A percentile compares a stretch with the other conserved stretches of the same genome.
Conservation (phyloP, 2,797 vertebrate species). For the Melanotaenia maccullochi region DNA sequence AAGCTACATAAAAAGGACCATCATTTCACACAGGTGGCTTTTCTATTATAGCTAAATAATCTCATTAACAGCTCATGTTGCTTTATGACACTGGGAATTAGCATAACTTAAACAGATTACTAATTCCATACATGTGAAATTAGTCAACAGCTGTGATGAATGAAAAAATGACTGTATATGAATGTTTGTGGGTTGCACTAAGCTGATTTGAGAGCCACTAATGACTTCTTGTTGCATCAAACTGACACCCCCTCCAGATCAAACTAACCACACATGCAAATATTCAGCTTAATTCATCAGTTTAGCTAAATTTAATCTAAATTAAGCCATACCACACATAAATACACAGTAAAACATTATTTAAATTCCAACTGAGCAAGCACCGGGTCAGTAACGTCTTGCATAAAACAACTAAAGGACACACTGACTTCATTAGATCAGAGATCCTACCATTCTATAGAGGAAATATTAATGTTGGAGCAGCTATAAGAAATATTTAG, state of each 20-base stretch:
- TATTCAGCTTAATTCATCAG: background rate
- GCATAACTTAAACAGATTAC: conserved; percentile 23
- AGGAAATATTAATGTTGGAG: conserved; percentile 2
- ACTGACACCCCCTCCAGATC: conserved; percentile 9
- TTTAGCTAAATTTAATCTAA: background rate
- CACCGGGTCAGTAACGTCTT: too few relatives aligned
- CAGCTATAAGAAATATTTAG: conserved; percentile 1
- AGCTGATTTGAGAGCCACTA: conserved; percentile 12
- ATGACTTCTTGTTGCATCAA: conserved; percentile 16
- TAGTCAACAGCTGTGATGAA: conserved; percentile 12
- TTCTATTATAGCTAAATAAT: background rate
- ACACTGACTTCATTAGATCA: conserved; percentile 7
- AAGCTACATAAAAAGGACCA: too few relatives aligned
- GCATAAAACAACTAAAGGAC: too few relatives aligned
- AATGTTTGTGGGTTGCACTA: conserved; percentile 1
- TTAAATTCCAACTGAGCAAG: too few relatives aligned
- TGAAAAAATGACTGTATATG: background rate
- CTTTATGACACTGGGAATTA: background rate
- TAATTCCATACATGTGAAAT: conserved; percentile 29
- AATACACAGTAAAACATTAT: conserved; percentile 9
- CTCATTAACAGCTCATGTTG: background rate
- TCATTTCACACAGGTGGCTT: background rate
- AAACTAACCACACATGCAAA: conserved; percentile 13
- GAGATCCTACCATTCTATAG: conserved; percentile 19
- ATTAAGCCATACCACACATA: conserved; percentile 5